phyloP scores from a whole-genome alignment of 1,140 invertebrate species.

The Hestina assimilis region DNA sequence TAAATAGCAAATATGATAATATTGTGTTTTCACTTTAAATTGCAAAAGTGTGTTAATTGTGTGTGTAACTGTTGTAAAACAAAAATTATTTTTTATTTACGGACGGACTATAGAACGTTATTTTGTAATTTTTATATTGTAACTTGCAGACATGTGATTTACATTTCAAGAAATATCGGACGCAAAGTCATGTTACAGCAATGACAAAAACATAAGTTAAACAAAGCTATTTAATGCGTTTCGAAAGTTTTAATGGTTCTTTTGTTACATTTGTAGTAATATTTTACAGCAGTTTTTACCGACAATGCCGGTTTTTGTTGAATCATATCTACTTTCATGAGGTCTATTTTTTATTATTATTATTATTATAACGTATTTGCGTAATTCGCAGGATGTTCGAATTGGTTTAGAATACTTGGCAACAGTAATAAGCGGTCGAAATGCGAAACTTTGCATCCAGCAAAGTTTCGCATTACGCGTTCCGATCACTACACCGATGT shows the following conservation, averaged over 20 bases:
- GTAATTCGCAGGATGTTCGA: neutral
- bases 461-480: slow-evolving; percentile 57
- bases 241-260: slow-evolving; percentile 23
- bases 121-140: too few relatives aligned
- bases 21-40: too few relatives aligned
- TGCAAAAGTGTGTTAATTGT: too few relatives aligned
- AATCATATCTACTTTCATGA: neutral
- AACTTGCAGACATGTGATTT: too few relatives aligned
- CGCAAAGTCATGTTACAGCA: neutral
- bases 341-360: neutral
- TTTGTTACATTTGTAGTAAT: slow-evolving; percentile 16
- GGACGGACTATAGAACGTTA: too few relatives aligned
- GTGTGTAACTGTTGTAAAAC: too few relatives aligned
- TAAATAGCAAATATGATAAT: too few relatives aligned
- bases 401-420: slow-evolving; percentile 20
- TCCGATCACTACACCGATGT: slow-evolving; percentile 42
- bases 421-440: slow-evolving; percentile 19
- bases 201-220: slow-evolving; percentile 6
- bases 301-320: slow-evolving; percentile 13
- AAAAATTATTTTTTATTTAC: too few relatives aligned
- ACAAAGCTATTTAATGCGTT: slow-evolving; percentile 11
- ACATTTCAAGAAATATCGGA: too few relatives aligned
- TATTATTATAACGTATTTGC: neutral
- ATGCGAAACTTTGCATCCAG: too few relatives aligned
- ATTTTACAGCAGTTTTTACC: slow-evolving; percentile 8